Conservation (phyloP, 2,797 vertebrate genomes). For the Sebastes taczanowskii region DNA sequence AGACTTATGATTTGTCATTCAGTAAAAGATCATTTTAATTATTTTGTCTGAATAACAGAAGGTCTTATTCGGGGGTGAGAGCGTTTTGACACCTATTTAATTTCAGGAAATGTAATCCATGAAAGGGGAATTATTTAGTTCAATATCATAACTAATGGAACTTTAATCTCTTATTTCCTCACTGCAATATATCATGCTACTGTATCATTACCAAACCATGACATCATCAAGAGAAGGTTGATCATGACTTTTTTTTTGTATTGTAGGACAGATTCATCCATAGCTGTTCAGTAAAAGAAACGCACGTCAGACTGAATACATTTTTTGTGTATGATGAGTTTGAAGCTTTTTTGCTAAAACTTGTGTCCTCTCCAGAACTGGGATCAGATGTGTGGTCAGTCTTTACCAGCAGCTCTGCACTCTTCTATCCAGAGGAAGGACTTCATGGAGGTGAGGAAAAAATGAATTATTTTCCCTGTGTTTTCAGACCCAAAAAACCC, state of each 20-base stretch:
- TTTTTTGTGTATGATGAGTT: not conserved
- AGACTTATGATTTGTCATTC: not conserved
- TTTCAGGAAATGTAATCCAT: not conserved
- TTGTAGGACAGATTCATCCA: not conserved
- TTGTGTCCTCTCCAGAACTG: conserved; percentile 84
- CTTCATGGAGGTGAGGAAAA: conserved; percentile 94
- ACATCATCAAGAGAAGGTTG: not conserved
- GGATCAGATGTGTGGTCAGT: conserved; percentile 94
- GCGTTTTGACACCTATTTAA: not conserved
- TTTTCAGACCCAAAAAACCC: not conserved
- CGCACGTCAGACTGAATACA: not conserved
- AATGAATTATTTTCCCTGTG: not conserved
- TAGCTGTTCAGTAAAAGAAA: not conserved
- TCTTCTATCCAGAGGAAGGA: conserved; percentile 96
- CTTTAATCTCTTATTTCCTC: not conserved
- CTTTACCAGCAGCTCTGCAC: conserved; percentile 89
- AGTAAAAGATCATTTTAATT: not conserved
- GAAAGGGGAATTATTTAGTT: not conserved
- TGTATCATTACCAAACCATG: not conserved
- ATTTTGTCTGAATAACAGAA: not conserved
- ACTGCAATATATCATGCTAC: not conserved
- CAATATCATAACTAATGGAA: not conserved
- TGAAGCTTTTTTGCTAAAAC: not conserved
- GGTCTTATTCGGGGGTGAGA: not conserved
- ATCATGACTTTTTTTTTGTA: not conserved